phyloP scores from a whole-genome alignment of 1,140 invertebrate species.

The Bombus fervidus region DNA sequence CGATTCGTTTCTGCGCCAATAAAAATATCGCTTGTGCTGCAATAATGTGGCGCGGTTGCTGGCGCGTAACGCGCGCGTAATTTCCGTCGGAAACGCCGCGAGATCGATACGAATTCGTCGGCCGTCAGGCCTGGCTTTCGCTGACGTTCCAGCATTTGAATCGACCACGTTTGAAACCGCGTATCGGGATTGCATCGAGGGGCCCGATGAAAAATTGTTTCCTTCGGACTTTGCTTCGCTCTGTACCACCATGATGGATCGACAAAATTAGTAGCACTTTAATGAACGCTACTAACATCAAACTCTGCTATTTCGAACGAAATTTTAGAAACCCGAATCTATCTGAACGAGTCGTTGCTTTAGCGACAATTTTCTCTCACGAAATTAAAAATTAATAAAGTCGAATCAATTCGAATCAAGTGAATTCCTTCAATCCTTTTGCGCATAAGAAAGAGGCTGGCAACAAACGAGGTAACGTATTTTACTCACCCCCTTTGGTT shows the following conservation, averaged over 20 bases:
- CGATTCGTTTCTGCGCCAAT: slow-evolving; percentile 25
- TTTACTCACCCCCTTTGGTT: neutral
- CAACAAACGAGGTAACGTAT: neutral
- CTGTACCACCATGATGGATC: neutral
- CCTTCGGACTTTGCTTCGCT: neutral
- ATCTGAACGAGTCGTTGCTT: too few species aligned
- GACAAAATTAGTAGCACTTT: neutral
- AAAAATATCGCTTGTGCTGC: slow-evolving; percentile 45
- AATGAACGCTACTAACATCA: neutral
- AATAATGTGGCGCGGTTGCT: slow-evolving; percentile 26
- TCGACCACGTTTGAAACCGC: neutral
- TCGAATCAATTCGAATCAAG: too few species aligned
- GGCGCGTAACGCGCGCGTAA: slow-evolving; percentile 48
- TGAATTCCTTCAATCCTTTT: too few species aligned
- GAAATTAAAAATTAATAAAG: too few species aligned
- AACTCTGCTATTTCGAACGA: neutral
- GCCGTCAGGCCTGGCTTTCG: neutral
- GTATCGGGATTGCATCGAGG: neutral
- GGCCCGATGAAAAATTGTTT: neutral
- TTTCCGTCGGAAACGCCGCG: slow-evolving; percentile 28
- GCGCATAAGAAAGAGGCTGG: neutral
- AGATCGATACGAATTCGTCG: slow-evolving; percentile 40
- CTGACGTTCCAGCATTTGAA: slow-evolving; percentile 21
- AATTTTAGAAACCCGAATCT: too few species aligned
- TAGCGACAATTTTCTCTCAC: too few species aligned